Evolutionary conservation across 2,888 invertebrate species (phyloP), one percentile per base, ranked within the genome.

Genomic region (Eledona agricola): DNA sequence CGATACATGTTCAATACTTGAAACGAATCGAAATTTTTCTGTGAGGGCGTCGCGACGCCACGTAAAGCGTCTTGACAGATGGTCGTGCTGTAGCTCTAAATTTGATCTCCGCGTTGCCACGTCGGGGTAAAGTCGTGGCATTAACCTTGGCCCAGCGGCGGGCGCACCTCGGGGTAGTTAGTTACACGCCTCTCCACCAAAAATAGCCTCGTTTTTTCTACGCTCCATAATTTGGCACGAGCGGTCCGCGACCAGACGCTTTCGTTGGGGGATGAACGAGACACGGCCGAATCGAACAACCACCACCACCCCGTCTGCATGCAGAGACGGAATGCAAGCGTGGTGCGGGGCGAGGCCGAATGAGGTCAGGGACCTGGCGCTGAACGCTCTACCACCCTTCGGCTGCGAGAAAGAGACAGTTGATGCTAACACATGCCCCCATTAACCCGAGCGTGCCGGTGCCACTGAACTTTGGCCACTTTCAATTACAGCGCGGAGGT

Each of bases 311-410:
- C 22, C 25, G 29, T 20, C 37, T 35, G n/a, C n/a, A 51, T 53
- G 46, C 45, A 46, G 22, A 40, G 47, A 37, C 52, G 56, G 52
- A 59, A 64, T 67, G 69, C 68, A 70, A 62, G 64, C 58, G 68
- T 67, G 80, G n/a, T 77, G 78, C 75, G 65, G 71, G 71, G 75
- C 79, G 77, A 77, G 73, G 76, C 73, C 64, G 71, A 75, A 78
- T 79, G 79, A 79, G 80, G 80, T 80, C 75, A 76, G 76, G 81
- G 80, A 81, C 81, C 80, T 81, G 74, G 74, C 59, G 52, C 28
- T 15, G 32, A 23, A 43, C 16, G 42, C 40, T 31, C 31, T 40
- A 10, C 49, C 20, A 38, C 49, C 49, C 49, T 49, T 49, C 38
- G 34, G 25, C 11, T 11, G 9, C 4, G 7, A 37, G 19, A 35